phyloP scores from a whole-genome alignment of 2,113 vertebrate genomes.

The Ranitomeya imitator region DNA sequence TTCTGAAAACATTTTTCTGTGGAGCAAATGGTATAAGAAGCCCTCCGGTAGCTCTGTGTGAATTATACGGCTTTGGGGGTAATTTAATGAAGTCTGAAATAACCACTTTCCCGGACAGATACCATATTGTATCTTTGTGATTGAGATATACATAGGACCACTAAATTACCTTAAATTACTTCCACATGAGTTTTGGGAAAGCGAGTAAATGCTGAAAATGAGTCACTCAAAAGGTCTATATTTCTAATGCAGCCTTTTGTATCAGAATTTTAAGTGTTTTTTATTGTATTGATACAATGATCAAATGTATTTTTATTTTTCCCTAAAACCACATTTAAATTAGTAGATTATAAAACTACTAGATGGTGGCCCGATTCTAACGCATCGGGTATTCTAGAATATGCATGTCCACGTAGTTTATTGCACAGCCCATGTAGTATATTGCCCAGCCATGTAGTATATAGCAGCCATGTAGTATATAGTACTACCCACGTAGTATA shows the following conservation, averaged over 20 bases:
- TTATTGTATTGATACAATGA: neutral
- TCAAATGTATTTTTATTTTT: neutral
- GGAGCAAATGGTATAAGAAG: constrained; percentile 7
- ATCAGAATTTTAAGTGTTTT: neutral
- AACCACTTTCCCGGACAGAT: neutral
- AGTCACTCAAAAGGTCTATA: neutral
- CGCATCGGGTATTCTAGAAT: too few relatives aligned
- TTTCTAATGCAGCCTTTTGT: neutral
- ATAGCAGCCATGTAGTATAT: too few relatives aligned
- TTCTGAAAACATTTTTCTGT: constrained; percentile 24
- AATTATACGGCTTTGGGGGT: constrained; percentile 38
- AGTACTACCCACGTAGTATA: too few relatives aligned
- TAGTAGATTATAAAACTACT: neutral
- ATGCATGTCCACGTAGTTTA: too few relatives aligned
- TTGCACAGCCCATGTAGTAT: too few relatives aligned
- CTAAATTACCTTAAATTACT: constrained; percentile 19
- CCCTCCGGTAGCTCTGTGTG: constrained; percentile 1
- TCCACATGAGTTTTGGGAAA: neutral
- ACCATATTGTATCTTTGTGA: neutral
- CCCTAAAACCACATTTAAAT: neutral
- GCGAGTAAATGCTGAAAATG: neutral
- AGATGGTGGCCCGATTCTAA: too few relatives aligned
- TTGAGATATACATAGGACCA: constrained; percentile 19
- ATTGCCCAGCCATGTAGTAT: too few relatives aligned
- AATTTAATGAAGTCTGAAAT: constrained; percentile 46